A percentile compares a stretch with the other conserved stretches of the same genome.
phyloP scores from a whole-genome alignment of 2,797 vertebrate species.

The Rousettus madagascariensis region DNA sequence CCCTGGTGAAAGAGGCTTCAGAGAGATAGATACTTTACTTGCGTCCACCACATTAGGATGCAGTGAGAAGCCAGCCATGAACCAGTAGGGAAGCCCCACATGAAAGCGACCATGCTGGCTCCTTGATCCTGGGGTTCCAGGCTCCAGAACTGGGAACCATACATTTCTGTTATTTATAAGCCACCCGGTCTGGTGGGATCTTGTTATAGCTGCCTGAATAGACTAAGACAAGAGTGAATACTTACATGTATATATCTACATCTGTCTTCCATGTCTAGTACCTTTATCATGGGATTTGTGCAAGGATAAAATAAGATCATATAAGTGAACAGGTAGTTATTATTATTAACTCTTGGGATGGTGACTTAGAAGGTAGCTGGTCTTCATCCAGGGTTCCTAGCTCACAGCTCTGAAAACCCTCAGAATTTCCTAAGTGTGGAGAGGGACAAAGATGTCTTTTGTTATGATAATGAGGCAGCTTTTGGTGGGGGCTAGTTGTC shows the following conservation, averaged over 20 bases:
- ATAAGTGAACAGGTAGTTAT: not conserved
- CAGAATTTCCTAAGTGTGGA: not conserved
- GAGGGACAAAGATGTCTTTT: not conserved
- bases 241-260: too few relatives aligned
- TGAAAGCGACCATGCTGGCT: not conserved
- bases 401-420: not conserved
- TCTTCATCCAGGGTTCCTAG: not conserved
- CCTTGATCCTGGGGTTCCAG: not conserved
- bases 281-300: not conserved
- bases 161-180: too few relatives aligned
- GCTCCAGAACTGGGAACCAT: not conserved
- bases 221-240: not conserved
- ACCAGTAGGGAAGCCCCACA: not conserved
- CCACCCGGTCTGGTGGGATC: not conserved
- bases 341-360: not conserved
- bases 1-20: not conserved
- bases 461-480: not conserved
- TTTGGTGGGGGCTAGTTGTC: not conserved
- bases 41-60: not conserved
- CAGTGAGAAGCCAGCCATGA: fast-evolving
- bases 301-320: not conserved
- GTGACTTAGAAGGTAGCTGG: not conserved
- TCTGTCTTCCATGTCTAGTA: not conserved
- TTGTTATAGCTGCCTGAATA: not conserved
- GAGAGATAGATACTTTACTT: not conserved